phyloP scores from a whole-genome alignment of 2,797 vertebrate genomes.

The Malurus splendens region DNA sequence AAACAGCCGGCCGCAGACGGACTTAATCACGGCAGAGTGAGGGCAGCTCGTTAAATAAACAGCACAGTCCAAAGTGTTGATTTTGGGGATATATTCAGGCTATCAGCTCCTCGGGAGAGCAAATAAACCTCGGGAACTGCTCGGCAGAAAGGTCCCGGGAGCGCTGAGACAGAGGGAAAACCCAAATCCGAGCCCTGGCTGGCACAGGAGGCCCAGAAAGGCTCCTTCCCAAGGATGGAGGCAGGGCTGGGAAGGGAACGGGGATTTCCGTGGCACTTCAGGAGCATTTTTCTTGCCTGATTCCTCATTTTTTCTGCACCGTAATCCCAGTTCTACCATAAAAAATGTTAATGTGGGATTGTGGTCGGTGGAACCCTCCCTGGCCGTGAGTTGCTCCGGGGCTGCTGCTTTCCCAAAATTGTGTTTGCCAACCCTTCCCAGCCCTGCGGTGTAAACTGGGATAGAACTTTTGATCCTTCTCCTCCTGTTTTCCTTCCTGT shows the following conservation, averaged over 20 bases:
- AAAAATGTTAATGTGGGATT: neutral
- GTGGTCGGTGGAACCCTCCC: neutral
- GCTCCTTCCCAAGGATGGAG: neutral
- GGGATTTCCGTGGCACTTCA: neutral
- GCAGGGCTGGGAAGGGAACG: neutral
- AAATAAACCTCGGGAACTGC: neutral
- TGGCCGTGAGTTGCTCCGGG: neutral
- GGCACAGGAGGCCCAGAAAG: neutral
- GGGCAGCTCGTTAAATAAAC: conserved; percentile 8
- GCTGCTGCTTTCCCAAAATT: neutral
- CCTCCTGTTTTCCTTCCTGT: neutral
- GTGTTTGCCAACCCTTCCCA: neutral
- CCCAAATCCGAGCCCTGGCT: neutral
- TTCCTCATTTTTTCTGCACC: neutral
- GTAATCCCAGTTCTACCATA: neutral
- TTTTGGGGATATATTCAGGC: neutral
- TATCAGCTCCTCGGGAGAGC: neutral
- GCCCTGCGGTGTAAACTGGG: neutral
- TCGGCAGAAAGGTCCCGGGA: neutral
- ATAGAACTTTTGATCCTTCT: neutral
- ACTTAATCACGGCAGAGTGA: neutral
- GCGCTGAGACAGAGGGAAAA: neutral
- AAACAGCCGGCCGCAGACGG: conserved; percentile 12
- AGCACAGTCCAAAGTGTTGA: neutral
- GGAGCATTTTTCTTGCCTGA: neutral